These are phyloP conservation scores for Eudasyphora cyanicolor DNA, from an alignment of 2,888 invertebrate genomes.

Conservation along the genomic window DNA sequence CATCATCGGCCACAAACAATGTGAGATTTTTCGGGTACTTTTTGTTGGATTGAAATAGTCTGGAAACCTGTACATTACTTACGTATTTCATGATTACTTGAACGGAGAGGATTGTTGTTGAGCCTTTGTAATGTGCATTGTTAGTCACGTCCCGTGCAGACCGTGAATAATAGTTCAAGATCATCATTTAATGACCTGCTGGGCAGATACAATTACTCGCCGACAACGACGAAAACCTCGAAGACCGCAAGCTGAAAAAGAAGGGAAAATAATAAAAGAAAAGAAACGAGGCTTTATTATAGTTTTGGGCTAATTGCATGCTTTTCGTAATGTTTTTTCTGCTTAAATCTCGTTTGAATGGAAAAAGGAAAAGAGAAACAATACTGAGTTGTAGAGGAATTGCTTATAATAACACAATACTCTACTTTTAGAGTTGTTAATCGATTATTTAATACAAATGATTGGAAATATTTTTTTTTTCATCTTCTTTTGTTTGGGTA, in stretches of 20 bases:
- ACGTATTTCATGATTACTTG: constrained; percentile 3
- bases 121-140: constrained; percentile 18
- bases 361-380: neutral
- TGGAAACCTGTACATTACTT: constrained; percentile 41
- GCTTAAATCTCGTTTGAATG: neutral
- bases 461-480: neutral
- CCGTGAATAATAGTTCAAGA: constrained; percentile 61
- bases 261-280: too few relatives aligned
- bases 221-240: neutral
- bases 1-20: neutral
- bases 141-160: neutral
- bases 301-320: constrained; percentile 10
- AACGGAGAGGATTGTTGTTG: too few relatives aligned
- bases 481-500: too few relatives aligned
- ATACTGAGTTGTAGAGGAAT: neutral
- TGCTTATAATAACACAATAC: neutral
- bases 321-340: neutral
- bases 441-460: neutral
- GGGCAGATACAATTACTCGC: constrained; percentile 32
- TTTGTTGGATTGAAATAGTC: constrained; percentile 48
- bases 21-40: neutral
- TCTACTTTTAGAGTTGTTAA: neutral
- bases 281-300: neutral
- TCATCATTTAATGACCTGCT: constrained; percentile 64
- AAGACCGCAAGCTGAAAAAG: too few relatives aligned